Base-by-base conservation (phyloP, 1,140 invertebrate genomes). In the Drosophila bocqueti region DNA sequence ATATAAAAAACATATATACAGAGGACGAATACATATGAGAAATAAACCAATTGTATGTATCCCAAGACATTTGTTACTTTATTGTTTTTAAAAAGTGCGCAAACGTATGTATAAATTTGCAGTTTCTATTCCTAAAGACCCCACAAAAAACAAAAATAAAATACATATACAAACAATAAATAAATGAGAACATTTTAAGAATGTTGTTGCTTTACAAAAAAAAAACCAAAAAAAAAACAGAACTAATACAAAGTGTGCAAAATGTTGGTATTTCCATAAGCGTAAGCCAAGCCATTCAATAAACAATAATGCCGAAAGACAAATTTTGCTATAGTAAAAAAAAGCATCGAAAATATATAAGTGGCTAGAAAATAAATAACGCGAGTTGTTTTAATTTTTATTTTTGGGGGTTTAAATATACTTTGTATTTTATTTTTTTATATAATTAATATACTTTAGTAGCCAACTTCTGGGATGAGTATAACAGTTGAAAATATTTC, bases 61-160 rank as follows among this genome's bases (percentile, higher is more conserved):
- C 77, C 73, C 68, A 69, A 81, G 82, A 66, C 55, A 81, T 81
- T 85, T 81, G 67, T 85, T 85, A 84, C 63, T 81, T 85, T 85
- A 74, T 77, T 61, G 73, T 71, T 83, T 79, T 83, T 79, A 81
- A 67, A 81, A 67, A 71, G 42, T 63, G 58, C 78, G 72, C 73
- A 65, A 78, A 75, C 54, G 47, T 71, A 76, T 79, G 76, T 79
- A 79, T 79, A 71, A 71, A 79, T 79, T 79, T 46, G 77, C 77
- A 79, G 77, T 74, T 83, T 82, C 46, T 76, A 76, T 63, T 78
- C 68, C 68, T 74, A 65, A 65, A 40, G 49, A 43, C 73, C 47
- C 45, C 24, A 24, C 21, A 46, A 47, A 38, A 40, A 24, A 24
- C 5, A 18, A 21, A 38, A 24, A 63, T 26, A 24, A 57, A 60